Conservation (phyloP, 2,888 invertebrate species). For the Folsomia candida region DNA sequence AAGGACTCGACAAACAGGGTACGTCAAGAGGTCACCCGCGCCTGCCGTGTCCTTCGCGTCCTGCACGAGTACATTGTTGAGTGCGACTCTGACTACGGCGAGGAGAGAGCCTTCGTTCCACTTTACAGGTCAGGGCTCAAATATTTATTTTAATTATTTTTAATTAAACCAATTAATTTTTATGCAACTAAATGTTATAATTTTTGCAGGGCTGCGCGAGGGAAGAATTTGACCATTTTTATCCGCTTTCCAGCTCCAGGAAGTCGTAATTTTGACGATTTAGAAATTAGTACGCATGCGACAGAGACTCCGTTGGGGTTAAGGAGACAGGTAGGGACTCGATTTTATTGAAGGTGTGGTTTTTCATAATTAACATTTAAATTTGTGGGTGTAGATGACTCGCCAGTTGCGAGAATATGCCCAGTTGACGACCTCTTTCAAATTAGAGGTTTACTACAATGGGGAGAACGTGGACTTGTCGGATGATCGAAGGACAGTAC, state of each 20-base stretch:
- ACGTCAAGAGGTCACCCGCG: conserved; percentile 71
- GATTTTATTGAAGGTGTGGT: background rate
- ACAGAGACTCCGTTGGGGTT: conserved; percentile 89
- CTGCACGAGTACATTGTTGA: conserved; percentile 92
- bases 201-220: conserved; percentile 73
- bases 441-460: conserved; percentile 85
- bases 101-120: conserved; percentile 84
- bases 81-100: conserved; percentile 83
- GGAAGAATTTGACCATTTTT: conserved; percentile 81
- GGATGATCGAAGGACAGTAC: conserved; percentile 82
- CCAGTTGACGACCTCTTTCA: conserved; percentile 63
- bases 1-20: conserved; percentile 59
- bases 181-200: too few relatives aligned
- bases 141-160: conserved; percentile 20
- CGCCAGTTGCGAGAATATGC: conserved; percentile 48
- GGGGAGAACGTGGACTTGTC: conserved; percentile 82
- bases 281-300: conserved; percentile 87
- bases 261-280: conserved; percentile 74
- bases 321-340: conserved; percentile 69
- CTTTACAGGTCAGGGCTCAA: conserved; percentile 65
- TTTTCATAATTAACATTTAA: background rate
- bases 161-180: background rate
- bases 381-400: conserved; percentile 39
- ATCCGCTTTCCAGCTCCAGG: conserved; percentile 85
- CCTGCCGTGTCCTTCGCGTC: conserved; percentile 90